Conservation (phyloP, 2,888 invertebrate genomes). For the Stratiomys singularior region DNA sequence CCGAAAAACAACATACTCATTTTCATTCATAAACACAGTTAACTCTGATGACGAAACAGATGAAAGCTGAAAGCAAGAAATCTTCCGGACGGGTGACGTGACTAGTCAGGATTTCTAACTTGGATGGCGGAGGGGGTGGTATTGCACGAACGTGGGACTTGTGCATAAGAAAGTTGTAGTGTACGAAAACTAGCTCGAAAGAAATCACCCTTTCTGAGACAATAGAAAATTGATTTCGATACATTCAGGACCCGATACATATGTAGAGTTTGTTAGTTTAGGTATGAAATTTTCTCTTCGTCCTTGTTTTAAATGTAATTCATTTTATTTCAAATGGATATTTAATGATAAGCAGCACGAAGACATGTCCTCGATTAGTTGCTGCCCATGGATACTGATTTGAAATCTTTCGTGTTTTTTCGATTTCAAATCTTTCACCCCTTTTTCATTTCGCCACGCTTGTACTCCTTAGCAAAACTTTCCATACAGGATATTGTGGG, state of each 20-base stretch:
- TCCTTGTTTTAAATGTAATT: too few relatives aligned
- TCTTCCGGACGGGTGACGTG: not conserved
- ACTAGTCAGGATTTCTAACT: not conserved
- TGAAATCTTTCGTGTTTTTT: too few relatives aligned
- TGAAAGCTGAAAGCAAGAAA: not conserved
- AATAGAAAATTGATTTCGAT: not conserved
- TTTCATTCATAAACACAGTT: conserved; percentile 11
- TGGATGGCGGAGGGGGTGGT: not conserved
- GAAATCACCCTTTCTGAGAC: not conserved
- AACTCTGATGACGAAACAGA: not conserved
- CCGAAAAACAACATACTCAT: not conserved
- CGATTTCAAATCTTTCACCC: too few relatives aligned
- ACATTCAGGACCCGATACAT: too few relatives aligned
- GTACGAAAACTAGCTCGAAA: not conserved
- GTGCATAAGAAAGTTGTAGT: not conserved
- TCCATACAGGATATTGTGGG: not conserved
- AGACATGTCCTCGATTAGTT: too few relatives aligned
- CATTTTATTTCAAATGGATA: too few relatives aligned
- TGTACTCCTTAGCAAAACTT: not conserved
- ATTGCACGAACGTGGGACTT: not conserved
- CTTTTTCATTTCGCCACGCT: too few relatives aligned
- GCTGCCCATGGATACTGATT: too few relatives aligned
- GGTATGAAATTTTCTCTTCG: too few relatives aligned
- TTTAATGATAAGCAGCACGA: too few relatives aligned
- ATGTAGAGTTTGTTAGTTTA: too few relatives aligned